Evolutionary conservation across 2,888 invertebrate genomes (phyloP).

Genomic region (Spatulosminthurus flaviceps): DNA sequence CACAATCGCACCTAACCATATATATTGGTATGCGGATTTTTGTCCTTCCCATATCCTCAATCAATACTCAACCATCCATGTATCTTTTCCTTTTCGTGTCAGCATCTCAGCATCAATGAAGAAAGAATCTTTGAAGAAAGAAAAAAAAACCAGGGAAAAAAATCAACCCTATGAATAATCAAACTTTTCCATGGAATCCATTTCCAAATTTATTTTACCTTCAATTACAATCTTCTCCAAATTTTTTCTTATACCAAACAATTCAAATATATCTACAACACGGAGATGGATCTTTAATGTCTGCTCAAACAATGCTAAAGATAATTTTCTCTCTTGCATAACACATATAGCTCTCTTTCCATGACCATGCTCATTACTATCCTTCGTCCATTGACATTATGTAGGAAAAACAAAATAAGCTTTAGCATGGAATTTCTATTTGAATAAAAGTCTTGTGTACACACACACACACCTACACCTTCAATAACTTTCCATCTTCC

Average conservation of each 20-base stretch:
- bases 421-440: too few species aligned
- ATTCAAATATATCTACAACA: too few species aligned
- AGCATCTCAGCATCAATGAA: neutral
- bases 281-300: too few species aligned
- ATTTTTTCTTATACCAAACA: too few species aligned
- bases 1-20: conserved; percentile 42
- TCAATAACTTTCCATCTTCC: neutral
- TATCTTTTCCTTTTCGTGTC: neutral
- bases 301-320: neutral
- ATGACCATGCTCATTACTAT: neutral
- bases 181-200: conserved; percentile 10
- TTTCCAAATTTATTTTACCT: conserved; percentile 21
- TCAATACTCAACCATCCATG: too few species aligned
- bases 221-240: conserved; percentile 10
- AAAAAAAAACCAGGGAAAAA: too few species aligned
- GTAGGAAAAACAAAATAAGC: too few species aligned
- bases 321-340: too few species aligned
- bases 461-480: neutral
- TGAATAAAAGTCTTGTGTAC: too few species aligned
- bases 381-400: neutral
- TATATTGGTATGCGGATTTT: conserved; percentile 10
- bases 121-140: neutral
- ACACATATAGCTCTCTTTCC: neutral
- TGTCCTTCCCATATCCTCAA: neutral
- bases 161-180: neutral